Evolutionary conservation across 1,140 invertebrate genomes (phyloP), one percentile per base, ranked within the genome.

Genomic region (Micrasema minimum): DNA sequence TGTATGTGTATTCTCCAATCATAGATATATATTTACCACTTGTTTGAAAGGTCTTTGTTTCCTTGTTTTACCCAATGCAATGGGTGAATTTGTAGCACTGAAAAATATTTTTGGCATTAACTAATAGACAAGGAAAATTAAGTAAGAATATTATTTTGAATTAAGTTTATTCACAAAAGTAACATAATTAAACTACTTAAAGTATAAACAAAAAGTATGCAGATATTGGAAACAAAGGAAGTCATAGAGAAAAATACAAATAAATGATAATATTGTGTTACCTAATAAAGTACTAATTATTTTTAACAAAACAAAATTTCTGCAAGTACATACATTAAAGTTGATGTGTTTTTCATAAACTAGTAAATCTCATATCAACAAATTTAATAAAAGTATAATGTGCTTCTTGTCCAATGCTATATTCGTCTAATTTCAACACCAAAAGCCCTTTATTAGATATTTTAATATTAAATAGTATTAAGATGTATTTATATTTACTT

Each of bases 21-120:
- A 31, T 31, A 64, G n/a, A 14, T 16, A 46, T 12, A 59, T 51
- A 55, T 59, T 72, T 72, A 72, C 70, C 70, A 64, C 37, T 57
- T 16, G 62, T 43, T 74, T 74, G 31, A 74, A 74, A 3, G 72
- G 72, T 62, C 43, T 74, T 45, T 74, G 72, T 48, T 74, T 74
- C 65, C 72, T 74, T 41, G 37, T 22, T 10, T 31, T 50, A 43
- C 55, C 53, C 16, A 61, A 20, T 5, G 72, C 22, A 12, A 51
- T 22, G 16, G 12, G 37, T 53, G 62, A 62, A 18, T 67, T 45
- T 7, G 68, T 26, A 12, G 26, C 31, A 62, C 72, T 74, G 68
- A 70, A 74, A 74, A 74, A 71, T 64, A 64, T 62, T 26, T 12
- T 64, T 12, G 12, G 59, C 26, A 46, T 64, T 64, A 64, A 41